These are phyloP conservation scores for Nemapogon koenigi DNA, from an alignment of 2,888 invertebrate species.

Conservation along the genomic window DNA sequence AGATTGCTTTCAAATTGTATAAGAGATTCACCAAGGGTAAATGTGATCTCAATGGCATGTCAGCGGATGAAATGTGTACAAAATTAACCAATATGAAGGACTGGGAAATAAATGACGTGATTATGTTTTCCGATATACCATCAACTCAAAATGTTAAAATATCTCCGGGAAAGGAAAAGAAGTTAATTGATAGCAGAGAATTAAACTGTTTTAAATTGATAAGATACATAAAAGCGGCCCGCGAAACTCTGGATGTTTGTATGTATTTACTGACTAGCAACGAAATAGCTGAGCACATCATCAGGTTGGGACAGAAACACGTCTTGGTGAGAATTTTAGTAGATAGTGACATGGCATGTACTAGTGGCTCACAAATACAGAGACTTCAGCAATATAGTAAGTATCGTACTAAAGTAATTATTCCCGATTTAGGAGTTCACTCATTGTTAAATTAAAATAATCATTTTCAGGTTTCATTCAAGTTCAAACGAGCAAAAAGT, in stretches of 20 bases:
- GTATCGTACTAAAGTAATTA: constrained; percentile 19
- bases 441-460: no score
- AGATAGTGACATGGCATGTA: constrained; percentile 55
- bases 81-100: constrained; percentile 36
- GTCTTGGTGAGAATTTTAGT: constrained; percentile 52
- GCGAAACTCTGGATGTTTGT: constrained; percentile 54
- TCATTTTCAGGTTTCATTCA: constrained; percentile 47
- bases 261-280: constrained; percentile 57
- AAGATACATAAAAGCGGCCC: constrained; percentile 52
- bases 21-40: constrained; percentile 17
- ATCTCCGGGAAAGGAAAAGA: constrained; percentile 40
- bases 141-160: constrained; percentile 41
- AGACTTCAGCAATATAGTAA: constrained; percentile 52
- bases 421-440: no score
- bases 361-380: constrained; percentile 52
- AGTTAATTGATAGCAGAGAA: constrained; percentile 49
- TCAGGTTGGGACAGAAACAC: constrained; percentile 51
- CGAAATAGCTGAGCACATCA: constrained; percentile 53
- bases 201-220: constrained; percentile 52
- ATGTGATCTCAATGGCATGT: no score
- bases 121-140: constrained; percentile 51
- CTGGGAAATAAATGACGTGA: constrained; percentile 55
- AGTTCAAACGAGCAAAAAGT: constrained; percentile 51
- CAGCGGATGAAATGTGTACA: constrained; percentile 31
- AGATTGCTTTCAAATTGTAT: constrained; percentile 44